These are phyloP conservation scores for Drepana falcataria DNA, from an alignment of 2,888 invertebrate species.

Conservation along the genomic window DNA sequence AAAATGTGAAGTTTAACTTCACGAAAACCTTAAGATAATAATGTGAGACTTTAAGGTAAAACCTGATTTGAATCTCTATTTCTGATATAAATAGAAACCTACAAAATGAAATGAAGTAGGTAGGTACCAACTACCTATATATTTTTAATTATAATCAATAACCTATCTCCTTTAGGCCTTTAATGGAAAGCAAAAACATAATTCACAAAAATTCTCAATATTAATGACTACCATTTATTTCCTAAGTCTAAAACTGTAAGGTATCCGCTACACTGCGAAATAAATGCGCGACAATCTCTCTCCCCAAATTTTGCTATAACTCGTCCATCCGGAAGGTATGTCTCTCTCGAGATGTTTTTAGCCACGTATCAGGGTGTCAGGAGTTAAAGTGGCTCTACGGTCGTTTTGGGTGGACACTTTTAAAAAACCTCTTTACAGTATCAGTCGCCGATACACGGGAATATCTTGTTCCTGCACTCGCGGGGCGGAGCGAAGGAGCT, in stretches of 20 bases:
- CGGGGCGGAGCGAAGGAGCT: constrained; percentile 75
- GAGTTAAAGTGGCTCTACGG: constrained; percentile 18
- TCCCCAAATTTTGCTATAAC: constrained; percentile 38
- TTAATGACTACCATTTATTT: constrained; percentile 24
- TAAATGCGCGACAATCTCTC: constrained; percentile 65
- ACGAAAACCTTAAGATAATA: constrained; percentile 26
- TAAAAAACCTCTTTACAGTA: constrained; percentile 65
- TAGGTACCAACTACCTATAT: constrained; percentile 7
- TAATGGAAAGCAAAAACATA: constrained; percentile 20
- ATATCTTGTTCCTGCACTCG: constrained; percentile 76
- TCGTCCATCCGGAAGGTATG: constrained; percentile 30
- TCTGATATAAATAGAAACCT: constrained; percentile 30
- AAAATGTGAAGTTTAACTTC: constrained; percentile 64
- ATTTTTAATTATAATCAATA: neutral
- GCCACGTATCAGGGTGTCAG: constrained; percentile 6
- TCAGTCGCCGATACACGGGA: constrained; percentile 80
- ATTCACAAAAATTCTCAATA: constrained; percentile 23
- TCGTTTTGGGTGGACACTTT: constrained; percentile 35
- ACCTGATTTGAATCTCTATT: constrained; percentile 27
- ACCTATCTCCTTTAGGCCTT: constrained; percentile 42
- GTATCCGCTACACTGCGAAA: constrained; percentile 66
- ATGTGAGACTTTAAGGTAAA: constrained; percentile 29
- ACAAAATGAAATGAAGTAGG: constrained; percentile 51
- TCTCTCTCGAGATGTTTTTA: neutral
- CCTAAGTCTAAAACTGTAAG: constrained; percentile 43